Percentiles rank a stretch among this genome's conserved stretches.
phyloP scores from a whole-genome alignment of 2,113 vertebrate genomes.

The Ceuthmochares aereus region DNA sequence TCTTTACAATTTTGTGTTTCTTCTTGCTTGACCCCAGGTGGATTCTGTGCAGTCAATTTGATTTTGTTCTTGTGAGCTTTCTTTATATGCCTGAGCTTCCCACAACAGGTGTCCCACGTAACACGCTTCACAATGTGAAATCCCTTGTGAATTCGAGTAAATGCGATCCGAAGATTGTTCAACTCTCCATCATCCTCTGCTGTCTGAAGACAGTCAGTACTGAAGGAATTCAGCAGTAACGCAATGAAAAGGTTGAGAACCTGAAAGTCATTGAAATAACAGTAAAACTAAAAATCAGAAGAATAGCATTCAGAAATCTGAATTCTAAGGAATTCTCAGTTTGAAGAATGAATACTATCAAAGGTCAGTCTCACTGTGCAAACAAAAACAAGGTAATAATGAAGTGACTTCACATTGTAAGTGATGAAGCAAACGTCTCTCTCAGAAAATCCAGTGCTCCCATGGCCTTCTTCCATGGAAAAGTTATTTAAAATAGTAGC shows the following conservation, averaged over 20 bases:
- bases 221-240: constrained; percentile 94
- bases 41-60: not conserved
- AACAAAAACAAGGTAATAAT: not conserved
- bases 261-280: constrained; percentile 65
- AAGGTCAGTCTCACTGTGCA: not conserved
- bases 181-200: constrained; percentile 92
- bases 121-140: constrained; percentile 22
- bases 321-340: not conserved
- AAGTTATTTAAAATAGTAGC: not conserved
- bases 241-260: constrained; percentile 97
- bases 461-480: not conserved
- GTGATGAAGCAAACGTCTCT: not conserved
- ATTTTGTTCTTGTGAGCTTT: constrained; percentile 35
- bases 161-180: constrained; percentile 92
- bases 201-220: constrained; percentile 88
- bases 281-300: not conserved
- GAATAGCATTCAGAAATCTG: not conserved
- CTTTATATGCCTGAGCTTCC: constrained; percentile 39
- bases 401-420: accelerated
- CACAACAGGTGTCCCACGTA: constrained; percentile 49
- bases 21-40: not conserved
- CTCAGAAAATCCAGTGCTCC: not conserved
- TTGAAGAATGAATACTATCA: not conserved
- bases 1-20: constrained; percentile 37
- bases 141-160: constrained; percentile 81